These are phyloP conservation scores for Perccottus glenii DNA, from an alignment of 2,113 vertebrate genomes.

Conservation along the genomic window DNA sequence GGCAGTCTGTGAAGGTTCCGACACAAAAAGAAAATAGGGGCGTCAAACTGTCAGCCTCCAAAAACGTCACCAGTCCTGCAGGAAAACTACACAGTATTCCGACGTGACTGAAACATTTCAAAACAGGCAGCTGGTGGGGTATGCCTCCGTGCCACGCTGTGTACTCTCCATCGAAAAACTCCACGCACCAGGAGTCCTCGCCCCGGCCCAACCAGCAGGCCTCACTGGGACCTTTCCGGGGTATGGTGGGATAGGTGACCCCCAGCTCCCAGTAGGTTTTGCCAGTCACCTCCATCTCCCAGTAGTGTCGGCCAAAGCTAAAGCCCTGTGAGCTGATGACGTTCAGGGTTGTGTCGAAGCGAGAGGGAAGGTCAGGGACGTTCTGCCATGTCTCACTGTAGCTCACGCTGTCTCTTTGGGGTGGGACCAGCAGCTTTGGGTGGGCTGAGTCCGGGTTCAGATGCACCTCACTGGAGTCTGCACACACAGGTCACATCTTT, in stretches of 20 bases:
- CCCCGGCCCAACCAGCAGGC: slow-evolving; percentile 86
- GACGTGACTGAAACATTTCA: slow-evolving; percentile 68
- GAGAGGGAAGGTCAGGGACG: slow-evolving; percentile 75
- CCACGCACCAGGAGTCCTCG: slow-evolving; percentile 82
- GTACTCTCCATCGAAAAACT: slow-evolving; percentile 84
- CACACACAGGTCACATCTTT: slow-evolving; percentile 17
- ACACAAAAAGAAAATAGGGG: slow-evolving; percentile 84
- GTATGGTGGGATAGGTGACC: slow-evolving; percentile 81
- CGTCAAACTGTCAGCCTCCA: slow-evolving; percentile 81
- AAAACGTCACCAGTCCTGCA: slow-evolving; percentile 83
- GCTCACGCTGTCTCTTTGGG: slow-evolving; percentile 67
- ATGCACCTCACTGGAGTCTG: slow-evolving; percentile 74
- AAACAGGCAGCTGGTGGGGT: slow-evolving; percentile 63
- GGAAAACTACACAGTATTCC: slow-evolving; percentile 85
- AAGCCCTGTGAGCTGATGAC: slow-evolving; percentile 82
- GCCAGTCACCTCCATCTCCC: slow-evolving; percentile 86
- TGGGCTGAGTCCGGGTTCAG: slow-evolving; percentile 79
- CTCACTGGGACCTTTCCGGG: slow-evolving; percentile 85
- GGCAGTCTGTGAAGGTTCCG: slow-evolving; percentile 73
- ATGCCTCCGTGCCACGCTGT: slow-evolving; percentile 80
- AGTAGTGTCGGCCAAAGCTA: slow-evolving; percentile 84
- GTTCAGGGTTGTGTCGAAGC: slow-evolving; percentile 88
- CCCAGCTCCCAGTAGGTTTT: slow-evolving; percentile 91
- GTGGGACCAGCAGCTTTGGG: slow-evolving; percentile 78
- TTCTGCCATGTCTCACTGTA: slow-evolving; percentile 79